Percentiles rank a stretch among this genome's conserved stretches.
phyloP scores from a whole-genome alignment of 2,113 vertebrate genomes.

The Hirundichthys speculiger region DNA sequence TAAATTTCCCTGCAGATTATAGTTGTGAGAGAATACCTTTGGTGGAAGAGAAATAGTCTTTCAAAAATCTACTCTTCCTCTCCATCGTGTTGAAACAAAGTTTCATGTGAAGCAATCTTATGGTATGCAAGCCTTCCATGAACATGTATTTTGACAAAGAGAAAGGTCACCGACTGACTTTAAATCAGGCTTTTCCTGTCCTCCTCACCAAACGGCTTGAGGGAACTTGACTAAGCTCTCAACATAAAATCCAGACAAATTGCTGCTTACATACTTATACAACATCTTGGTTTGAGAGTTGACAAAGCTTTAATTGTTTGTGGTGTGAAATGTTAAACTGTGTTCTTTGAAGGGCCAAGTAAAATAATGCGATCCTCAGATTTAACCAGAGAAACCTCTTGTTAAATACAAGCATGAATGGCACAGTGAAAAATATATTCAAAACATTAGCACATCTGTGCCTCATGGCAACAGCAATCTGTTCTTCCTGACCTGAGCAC shows the following conservation, averaged over 20 bases:
- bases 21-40: neutral
- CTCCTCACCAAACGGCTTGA: neutral
- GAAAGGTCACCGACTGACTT: neutral
- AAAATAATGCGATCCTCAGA: neutral
- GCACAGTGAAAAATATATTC: neutral
- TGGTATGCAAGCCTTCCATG: no score
- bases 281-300: no score
- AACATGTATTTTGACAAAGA: no score
- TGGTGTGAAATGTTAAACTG: neutral
- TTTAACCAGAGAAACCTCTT: neutral
- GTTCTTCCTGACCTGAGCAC: neutral
- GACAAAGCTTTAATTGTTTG: neutral
- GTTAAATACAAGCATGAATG: constrained; percentile 7
- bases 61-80: neutral
- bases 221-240: no score
- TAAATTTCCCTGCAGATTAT: neutral
- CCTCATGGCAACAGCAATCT: neutral
- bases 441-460: neutral
- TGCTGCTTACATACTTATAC: no score
- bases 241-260: no score
- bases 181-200: neutral
- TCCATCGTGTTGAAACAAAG: neutral
- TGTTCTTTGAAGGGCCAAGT: neutral
- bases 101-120: neutral
- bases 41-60: neutral